These are phyloP conservation scores for Corythaixoides concolor DNA, from an alignment of 2,113 vertebrate species.

Conservation along the genomic window DNA sequence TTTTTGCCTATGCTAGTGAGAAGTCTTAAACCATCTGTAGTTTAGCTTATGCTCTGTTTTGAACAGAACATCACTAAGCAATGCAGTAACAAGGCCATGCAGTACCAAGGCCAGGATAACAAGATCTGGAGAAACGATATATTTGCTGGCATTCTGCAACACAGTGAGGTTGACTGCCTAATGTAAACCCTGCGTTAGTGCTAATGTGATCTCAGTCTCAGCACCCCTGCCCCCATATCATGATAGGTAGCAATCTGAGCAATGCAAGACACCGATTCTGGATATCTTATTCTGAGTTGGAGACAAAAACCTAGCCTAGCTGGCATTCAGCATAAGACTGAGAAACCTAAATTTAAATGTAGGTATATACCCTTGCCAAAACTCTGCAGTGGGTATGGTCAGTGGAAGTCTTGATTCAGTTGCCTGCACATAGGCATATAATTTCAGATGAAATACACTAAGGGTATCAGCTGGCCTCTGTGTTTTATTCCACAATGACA, in stretches of 20 bases:
- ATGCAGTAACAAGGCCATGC: too few species aligned
- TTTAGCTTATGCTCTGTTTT: neutral
- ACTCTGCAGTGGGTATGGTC: neutral
- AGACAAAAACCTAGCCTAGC: neutral
- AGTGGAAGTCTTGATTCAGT: neutral
- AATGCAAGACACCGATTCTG: neutral
- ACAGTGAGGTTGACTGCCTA: neutral
- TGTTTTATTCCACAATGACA: neutral
- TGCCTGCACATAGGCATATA: neutral
- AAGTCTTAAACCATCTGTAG: neutral
- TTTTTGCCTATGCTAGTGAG: neutral
- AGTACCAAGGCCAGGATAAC: neutral
- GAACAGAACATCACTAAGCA: neutral
- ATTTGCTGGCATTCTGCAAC: neutral
- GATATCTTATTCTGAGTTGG: neutral
- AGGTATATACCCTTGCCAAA: neutral
- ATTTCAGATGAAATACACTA: neutral
- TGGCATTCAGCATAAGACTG: neutral
- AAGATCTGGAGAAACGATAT: neutral
- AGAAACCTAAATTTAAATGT: neutral
- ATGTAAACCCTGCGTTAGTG: neutral
- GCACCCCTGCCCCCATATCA: neutral
- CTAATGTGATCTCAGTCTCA: neutral
- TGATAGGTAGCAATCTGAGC: neutral
- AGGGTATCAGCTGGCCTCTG: rapidly evolving